Evolutionary conservation across 2,113 vertebrate species (phyloP).

Genomic region (Alouatta palliata): DNA sequence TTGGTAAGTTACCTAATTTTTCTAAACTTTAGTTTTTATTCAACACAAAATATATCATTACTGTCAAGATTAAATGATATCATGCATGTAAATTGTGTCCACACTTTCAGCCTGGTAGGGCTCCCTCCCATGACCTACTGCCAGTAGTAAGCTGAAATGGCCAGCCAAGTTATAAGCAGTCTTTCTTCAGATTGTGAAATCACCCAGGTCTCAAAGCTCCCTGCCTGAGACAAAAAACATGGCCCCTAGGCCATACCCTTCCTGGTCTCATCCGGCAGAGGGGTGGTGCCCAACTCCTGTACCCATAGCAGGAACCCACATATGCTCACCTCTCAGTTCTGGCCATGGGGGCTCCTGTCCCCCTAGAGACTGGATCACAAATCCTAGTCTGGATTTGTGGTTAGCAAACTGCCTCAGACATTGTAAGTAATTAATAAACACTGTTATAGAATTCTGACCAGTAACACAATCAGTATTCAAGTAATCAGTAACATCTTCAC

Average conservation of each 20-base stretch:
- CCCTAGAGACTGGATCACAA: neutral
- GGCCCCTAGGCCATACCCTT: neutral
- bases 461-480: neutral
- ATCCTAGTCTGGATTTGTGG: too few species aligned
- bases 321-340: neutral
- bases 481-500: neutral
- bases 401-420: neutral
- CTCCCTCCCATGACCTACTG: neutral
- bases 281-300: neutral
- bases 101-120: neutral
- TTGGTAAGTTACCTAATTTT: neutral
- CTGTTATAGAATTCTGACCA: neutral
- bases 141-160: neutral
- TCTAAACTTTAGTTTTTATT: constrained; percentile 18
- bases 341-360: neutral
- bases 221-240: neutral
- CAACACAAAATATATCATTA: constrained; percentile 35
- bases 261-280: neutral
- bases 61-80: constrained; percentile 32
- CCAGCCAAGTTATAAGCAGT: neutral
- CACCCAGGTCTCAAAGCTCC: neutral
- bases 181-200: neutral
- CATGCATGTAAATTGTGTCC: neutral
- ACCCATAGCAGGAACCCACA: neutral
- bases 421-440: neutral